Conservation (phyloP, 2,797 vertebrate species). For the Danio albolineatus region DNA sequence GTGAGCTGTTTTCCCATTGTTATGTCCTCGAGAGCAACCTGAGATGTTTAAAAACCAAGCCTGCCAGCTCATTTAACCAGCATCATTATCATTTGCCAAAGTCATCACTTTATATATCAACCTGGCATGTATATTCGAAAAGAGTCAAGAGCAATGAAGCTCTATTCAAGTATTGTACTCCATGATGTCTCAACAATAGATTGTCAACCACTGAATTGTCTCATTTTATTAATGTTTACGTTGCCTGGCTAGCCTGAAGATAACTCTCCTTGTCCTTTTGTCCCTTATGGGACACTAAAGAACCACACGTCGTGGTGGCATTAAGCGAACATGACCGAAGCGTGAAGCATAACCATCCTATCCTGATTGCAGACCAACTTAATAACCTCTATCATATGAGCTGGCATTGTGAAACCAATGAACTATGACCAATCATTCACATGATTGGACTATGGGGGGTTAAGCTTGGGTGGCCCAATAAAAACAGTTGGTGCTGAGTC, state of each 20-base stretch:
- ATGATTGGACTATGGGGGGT: conserved; percentile 68
- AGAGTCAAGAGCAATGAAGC: conserved; percentile 19
- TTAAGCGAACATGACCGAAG: conserved; percentile 68
- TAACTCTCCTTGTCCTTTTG: conserved; percentile 45
- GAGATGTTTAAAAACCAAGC: conserved; percentile 1
- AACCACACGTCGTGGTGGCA: conserved; percentile 68
- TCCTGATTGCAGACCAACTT: conserved; percentile 74
- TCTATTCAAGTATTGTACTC: not conserved
- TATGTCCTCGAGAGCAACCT: not conserved
- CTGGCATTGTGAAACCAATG: conserved; percentile 75
- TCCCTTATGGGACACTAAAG: conserved; percentile 52
- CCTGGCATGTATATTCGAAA: conserved; percentile 28
- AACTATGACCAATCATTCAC: conserved; percentile 75
- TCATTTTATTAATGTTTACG: conserved; percentile 4
- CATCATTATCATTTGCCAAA: conserved; percentile 26
- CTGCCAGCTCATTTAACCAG: conserved; percentile 15
- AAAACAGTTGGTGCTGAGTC: conserved; percentile 58
- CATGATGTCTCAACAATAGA: not conserved
- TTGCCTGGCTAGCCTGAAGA: conserved; percentile 24
- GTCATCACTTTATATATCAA: conserved; percentile 32
- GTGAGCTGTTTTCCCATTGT: conserved; percentile 19
- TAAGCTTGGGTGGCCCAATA: conserved; percentile 53
- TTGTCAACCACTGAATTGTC: not conserved
- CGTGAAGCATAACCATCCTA: conserved; percentile 73
- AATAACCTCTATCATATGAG: conserved; percentile 74